Evolutionary conservation across 92 coral and sea anemone genomes (phyloP), one percentile per base, ranked within the genome.

Genomic region (Epizoanthus illoricatus): DNA sequence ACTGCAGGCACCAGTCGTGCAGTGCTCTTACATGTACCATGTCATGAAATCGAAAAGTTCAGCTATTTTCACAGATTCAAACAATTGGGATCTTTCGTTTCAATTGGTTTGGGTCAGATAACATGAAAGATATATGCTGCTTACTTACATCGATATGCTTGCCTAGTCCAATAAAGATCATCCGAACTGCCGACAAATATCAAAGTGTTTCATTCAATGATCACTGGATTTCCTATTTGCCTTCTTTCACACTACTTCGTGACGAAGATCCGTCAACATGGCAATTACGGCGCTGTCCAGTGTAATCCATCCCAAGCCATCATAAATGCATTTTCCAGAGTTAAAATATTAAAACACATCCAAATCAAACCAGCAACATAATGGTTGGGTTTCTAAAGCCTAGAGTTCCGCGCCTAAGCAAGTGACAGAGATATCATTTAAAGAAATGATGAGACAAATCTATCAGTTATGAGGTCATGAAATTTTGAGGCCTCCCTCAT

Each of bases 381-480:
- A 40, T 63, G 57, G 5, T 11, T 57, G 47, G 60, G 5, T 59
- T 65, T 75, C 42, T 75, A 16, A 40, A 55, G 9, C 49, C 17
- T 9, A 52, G 12, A 9, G 56, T 52, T 59, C 59, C 24, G 12
- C 82, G 65, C 82, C 82, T 57, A 78, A 62, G 20, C 82, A 63
- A 63, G 4, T 78, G 82, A 63, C 71, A 59, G 71, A 62, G 20
- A 24, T 20, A 10, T 78, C 60, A 58, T 40, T 62, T 78, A 62
- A 78, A 64, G 82, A 63, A 8, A 63, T 78, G 82, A 78, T 78
- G 82, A 78, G 21, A 78, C 71, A 9, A 20, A n/a, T 41, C 23
- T 28, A 62, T 42, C 49, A 57, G 59, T 9, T 64, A 64, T 78
- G 82, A 78, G 82, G 49, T 78, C 82, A 78, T 63, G 39, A 20